These are phyloP conservation scores for Pachyrhynchus sulphureomaculatus DNA, from an alignment of 1,140 invertebrate genomes.

Conservation along the genomic window DNA sequence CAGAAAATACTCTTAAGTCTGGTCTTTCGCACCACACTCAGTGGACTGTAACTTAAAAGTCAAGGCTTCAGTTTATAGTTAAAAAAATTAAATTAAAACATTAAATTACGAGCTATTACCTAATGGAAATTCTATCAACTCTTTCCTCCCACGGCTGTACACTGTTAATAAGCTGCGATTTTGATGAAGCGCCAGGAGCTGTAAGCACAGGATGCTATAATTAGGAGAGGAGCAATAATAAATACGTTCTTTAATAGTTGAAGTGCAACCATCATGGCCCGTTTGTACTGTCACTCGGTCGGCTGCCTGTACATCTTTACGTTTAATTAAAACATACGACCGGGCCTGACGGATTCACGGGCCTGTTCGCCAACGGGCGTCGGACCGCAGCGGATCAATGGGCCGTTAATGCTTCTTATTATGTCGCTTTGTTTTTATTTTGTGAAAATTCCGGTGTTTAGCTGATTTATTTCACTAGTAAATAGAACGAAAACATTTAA, in stretches of 20 bases:
- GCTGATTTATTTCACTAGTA: conserved; percentile 16
- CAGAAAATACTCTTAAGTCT: no score
- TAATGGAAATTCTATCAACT: no score
- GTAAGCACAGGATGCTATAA: conserved; percentile 10
- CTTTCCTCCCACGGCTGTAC: not conserved
- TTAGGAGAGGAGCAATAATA: conserved; percentile 36
- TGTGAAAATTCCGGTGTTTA: conserved; percentile 20
- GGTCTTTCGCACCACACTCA: no score
- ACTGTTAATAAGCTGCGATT: conserved; percentile 12
- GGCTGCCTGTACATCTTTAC: conserved; percentile 42
- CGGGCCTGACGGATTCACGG: conserved; percentile 41
- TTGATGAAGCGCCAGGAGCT: conserved; percentile 2
- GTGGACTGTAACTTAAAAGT: no score
- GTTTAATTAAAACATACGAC: conserved; percentile 46
- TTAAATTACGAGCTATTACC: no score
- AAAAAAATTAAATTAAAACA: no score
- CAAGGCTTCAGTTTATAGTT: no score
- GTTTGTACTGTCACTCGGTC: conserved; percentile 46
- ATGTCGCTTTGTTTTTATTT: conserved; percentile 22
- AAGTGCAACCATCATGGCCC: conserved; percentile 46
- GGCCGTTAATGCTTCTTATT: conserved; percentile 20
- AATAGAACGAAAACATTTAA: no score
- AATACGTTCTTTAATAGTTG: conserved; percentile 47
- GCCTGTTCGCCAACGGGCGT: conserved; percentile 13
- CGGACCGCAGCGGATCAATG: conserved; percentile 23